A percentile compares a stretch with the other conserved stretches of the same genome.
These are phyloP conservation scores for Pomatostomus ruficeps DNA, from an alignment of 2,113 vertebrate genomes.

Conservation along the genomic window DNA sequence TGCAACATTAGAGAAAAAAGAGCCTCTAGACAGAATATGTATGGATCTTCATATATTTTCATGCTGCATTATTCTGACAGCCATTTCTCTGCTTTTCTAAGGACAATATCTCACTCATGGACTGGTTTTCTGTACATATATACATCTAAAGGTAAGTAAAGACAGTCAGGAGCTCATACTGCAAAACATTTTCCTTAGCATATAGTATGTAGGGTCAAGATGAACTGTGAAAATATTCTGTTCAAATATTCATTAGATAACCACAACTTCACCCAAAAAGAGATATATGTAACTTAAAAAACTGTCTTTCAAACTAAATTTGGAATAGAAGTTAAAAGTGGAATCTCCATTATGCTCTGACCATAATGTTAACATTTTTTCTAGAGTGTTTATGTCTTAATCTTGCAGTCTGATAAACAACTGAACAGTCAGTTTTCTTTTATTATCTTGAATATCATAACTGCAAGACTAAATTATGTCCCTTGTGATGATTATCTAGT, in stretches of 20 bases:
- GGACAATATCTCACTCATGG: neutral
- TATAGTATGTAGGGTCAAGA: neutral
- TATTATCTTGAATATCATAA: neutral
- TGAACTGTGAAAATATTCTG: neutral
- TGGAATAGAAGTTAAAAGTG: neutral
- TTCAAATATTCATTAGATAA: neutral
- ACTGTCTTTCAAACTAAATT: neutral
- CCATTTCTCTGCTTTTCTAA: neutral
- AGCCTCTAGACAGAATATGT: neutral
- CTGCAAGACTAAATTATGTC: neutral
- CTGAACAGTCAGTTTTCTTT: neutral
- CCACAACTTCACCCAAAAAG: neutral
- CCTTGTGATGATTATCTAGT: neutral
- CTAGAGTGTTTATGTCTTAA: neutral
- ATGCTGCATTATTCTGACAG: neutral
- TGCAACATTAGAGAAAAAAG: neutral
- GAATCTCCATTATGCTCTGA: neutral
- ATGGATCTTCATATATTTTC: neutral
- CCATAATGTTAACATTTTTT: neutral
- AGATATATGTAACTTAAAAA: neutral
- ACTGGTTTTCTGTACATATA: neutral
- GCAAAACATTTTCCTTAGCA: neutral
- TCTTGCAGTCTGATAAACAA: neutral
- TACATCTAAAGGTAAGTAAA: neutral
- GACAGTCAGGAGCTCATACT: neutral